Evolutionary conservation across 1,140 invertebrate species (phyloP).

Genomic region (Epicauta chinensis): DNA sequence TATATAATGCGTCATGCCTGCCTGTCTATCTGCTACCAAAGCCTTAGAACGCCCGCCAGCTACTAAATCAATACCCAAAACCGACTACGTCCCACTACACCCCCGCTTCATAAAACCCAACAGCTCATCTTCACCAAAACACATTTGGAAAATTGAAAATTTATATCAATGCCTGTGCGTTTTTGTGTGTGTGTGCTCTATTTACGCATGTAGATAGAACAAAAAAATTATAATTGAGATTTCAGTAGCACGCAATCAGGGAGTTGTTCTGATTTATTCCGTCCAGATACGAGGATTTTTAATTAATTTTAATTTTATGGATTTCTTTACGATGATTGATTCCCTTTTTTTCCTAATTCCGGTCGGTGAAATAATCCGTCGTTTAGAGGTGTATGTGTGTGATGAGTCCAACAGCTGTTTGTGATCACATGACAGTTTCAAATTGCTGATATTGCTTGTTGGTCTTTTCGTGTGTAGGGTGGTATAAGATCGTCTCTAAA

Average conservation of each 20-base stretch:
- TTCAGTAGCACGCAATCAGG: neutral
- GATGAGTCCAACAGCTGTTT: slow-evolving; percentile 16
- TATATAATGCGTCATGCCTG: slow-evolving; percentile 44
- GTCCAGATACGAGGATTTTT: too few species aligned
- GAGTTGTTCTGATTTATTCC: too few species aligned
- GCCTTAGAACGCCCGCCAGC: slow-evolving; percentile 40
- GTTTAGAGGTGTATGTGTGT: neutral
- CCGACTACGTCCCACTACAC: slow-evolving; percentile 22
- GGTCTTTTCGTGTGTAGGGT: too few species aligned
- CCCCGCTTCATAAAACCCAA: slow-evolving; percentile 25
- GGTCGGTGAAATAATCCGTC: too few species aligned
- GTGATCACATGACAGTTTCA: slow-evolving; percentile 13
- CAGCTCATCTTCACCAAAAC: slow-evolving; percentile 33
- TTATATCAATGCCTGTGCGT: slow-evolving; percentile 10
- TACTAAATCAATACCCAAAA: slow-evolving; percentile 43
- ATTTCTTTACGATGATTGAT: too few species aligned
- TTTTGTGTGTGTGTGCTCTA: too few species aligned
- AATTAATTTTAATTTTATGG: too few species aligned
- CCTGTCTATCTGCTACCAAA: slow-evolving; percentile 41
- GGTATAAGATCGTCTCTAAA: too few species aligned
- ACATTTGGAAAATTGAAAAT: slow-evolving; percentile 24
- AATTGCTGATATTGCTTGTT: neutral
- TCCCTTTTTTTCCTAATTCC: too few species aligned
- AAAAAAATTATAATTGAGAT: too few species aligned
- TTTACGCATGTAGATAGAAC: too few species aligned